Evolutionary conservation across 2,797 vertebrate genomes (phyloP), one percentile per base, ranked within the genome.

Genomic region (Rhinophrynus dorsalis): DNA sequence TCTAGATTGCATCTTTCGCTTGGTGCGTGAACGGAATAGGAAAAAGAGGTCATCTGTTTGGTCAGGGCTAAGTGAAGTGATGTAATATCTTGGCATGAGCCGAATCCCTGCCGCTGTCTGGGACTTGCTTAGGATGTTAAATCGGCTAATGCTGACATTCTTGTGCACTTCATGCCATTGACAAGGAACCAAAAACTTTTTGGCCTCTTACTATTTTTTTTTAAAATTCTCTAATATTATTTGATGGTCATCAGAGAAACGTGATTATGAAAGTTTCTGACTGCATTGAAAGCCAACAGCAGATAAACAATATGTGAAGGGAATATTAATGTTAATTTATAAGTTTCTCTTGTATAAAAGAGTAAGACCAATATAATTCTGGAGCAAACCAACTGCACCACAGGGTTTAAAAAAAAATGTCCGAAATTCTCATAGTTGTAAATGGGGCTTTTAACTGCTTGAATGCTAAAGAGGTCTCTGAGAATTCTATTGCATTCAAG

Each of bases 201-300:
- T 5, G 26, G 17, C 47, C 3, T 58, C 33, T 47, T 45, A 18
- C 7, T 44, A 18, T 44, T 44, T 17, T 11, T 18, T 37, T 37
- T 62, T 35, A 5, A 47, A 32, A 10, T 27, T 6, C 24, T 37
- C n/a, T 32, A 54, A 27, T 57, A 48, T 52, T 30, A 40, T 21
- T 26, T 32, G 7, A 44, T 52, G 35, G 42, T 62, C 15, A 24
- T 55, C 48, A 54, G 44, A 64, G 52, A 35, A 37, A 63, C 38
- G 1, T 79, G 80, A 74, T 79, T 44, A 26, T 79, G 56, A 80
- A 80, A 80, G 82, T 79, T 64, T 74, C 38, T 42, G 5, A 1
- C 40, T 8, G 17, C 15, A 44, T 20, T 7, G 15, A 7, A 44
- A 18, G 40, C 37, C 11, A 13, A 37, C 7, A n/a, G n/a, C n/a